Conservation (phyloP, 2,113 vertebrate species). For the Nesoenas mayeri region DNA sequence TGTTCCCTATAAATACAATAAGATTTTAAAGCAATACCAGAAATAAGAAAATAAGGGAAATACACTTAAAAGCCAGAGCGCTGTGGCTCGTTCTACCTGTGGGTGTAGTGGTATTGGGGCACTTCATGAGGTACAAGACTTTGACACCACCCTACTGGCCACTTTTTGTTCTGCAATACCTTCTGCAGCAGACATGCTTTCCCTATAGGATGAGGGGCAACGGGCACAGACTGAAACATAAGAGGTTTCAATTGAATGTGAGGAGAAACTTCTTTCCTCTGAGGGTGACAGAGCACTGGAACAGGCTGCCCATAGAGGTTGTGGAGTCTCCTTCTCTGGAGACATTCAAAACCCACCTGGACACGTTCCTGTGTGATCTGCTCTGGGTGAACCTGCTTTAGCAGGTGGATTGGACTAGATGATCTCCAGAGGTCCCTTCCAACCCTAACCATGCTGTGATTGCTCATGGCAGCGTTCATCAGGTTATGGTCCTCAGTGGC, state of each 20-base stretch:
- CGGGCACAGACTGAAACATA: no score
- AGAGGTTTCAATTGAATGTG: no score
- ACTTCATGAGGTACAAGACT: not conserved
- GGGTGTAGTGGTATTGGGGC: not conserved
- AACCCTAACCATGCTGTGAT: no score
- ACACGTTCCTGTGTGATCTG: no score
- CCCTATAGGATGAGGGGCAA: not conserved
- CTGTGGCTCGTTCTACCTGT: not conserved
- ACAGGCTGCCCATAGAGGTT: no score
- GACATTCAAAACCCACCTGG: no score
- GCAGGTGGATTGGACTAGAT: no score
- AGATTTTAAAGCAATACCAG: not conserved
- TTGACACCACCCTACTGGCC: not conserved
- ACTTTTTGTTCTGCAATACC: not conserved
- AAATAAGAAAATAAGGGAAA: not conserved
- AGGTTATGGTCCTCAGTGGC: not conserved
- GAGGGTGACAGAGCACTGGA: no score
- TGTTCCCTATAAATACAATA: not conserved
- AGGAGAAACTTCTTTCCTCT: no score
- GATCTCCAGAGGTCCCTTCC: no score
- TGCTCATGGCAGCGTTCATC: not conserved
- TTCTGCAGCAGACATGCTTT: not conserved
- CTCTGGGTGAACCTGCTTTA: no score
- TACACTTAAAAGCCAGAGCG: not conserved
- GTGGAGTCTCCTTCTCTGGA: no score